Base-by-base conservation (phyloP, 2,888 invertebrate genomes). In the Amiota mariae region DNA sequence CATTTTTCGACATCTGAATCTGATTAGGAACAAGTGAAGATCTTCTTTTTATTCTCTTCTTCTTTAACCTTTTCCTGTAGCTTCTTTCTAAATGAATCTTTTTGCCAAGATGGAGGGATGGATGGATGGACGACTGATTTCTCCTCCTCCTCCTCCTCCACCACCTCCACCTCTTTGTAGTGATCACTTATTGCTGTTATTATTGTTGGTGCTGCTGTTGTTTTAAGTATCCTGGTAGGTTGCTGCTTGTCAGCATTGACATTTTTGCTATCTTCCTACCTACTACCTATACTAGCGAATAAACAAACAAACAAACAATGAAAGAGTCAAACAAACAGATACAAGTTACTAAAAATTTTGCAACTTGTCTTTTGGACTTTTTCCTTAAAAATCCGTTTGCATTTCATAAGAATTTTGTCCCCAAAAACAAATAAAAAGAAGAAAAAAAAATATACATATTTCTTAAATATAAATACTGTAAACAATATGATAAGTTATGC, bases 1-100 rank as follows among this genome's bases (percentile, higher is more conserved):
- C 86, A 84, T 84, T 84, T 85, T 85, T 84, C 86, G 83, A 84
- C 83, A 84, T 84, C 83, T 84, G 83, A 84, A 84, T 84, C 83
- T 84, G 83, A 84, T 85, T 84, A 85, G 85, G 82, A 67, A 68
- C 67, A 68, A 68, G 67, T 68, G 48, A 68, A 68, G 67, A 68
- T 68, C 51, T 68, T 68, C 54, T 66, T 63, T 63, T 46, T 24
- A 3, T 13, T 63, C 12, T 4, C 12, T 59, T 20, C 20, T 59
- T 59, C 12, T 20, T 20, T 59, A 36, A 36, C 20, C 12, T 18
- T 18, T 18, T 9, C 18, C 18, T 59, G 59, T 12, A 54, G 59
- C 18, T 18, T 63, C 36, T 12, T 20, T 20, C 63, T 6, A 36
- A 36, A 36, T 63, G 63, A 63, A 36, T 36, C 46, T 63, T 24